Evolutionary conservation across 2,888 invertebrate genomes (phyloP).

Genomic region (Lagria hirta): DNA sequence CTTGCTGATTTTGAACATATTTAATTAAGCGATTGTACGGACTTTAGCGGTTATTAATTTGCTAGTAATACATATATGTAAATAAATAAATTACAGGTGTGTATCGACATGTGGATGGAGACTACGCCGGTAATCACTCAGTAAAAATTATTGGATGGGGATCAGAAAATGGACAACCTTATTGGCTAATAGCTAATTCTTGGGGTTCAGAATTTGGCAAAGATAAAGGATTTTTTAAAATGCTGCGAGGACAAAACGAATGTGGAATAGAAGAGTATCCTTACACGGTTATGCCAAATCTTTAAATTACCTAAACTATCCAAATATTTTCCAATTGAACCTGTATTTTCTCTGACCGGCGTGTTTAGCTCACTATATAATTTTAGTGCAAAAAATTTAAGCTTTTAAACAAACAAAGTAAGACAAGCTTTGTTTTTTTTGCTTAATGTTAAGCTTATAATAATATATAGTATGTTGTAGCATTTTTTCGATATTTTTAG

Average conservation of each 20-base stretch:
- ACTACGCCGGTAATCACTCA: conserved; percentile 79
- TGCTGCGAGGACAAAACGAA: conserved; percentile 76
- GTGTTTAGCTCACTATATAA: no score
- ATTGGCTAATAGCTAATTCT: conserved; percentile 90
- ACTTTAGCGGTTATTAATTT: conserved; percentile 1
- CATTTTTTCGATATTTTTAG: no score
- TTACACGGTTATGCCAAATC: conserved; percentile 47
- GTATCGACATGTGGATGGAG: conserved; percentile 71
- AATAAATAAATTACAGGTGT: conserved; percentile 56
- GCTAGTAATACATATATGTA: neutral
- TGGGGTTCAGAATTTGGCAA: conserved; percentile 95
- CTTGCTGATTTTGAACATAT: neutral
- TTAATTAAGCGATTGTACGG: conserved; percentile 1
- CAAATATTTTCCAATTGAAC: no score
- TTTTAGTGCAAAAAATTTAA: no score
- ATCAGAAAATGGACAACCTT: conserved; percentile 67
- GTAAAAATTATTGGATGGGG: conserved; percentile 90
- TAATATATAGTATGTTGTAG: no score
- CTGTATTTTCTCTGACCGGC: no score
- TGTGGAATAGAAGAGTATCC: conserved; percentile 74
- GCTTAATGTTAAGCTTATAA: no score
- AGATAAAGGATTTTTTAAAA: conserved; percentile 86
- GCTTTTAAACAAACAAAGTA: no score
- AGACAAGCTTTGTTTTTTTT: no score
- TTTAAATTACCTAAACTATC: conserved; percentile 5